phyloP scores from a whole-genome alignment of 1,140 invertebrate species.

The Belonocnema kinseyi region DNA sequence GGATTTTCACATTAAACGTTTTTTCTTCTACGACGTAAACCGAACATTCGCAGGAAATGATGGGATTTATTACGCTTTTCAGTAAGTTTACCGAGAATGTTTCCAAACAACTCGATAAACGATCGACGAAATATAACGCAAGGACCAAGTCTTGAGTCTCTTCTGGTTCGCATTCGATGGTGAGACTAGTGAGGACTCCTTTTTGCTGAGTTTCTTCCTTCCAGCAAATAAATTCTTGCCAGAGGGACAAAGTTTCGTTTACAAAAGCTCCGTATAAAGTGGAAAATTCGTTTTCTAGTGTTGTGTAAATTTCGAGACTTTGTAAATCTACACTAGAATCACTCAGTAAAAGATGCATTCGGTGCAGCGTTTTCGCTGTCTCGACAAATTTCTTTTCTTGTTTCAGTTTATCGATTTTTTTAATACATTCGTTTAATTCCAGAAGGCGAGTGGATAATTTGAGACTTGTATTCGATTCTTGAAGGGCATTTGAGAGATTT shows the following conservation, averaged over 20 bases:
- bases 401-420: conserved; percentile 72
- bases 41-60: conserved; percentile 75
- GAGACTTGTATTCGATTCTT: conserved; percentile 75
- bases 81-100: conserved; percentile 76
- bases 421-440: conserved; percentile 74
- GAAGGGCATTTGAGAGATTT: conserved; percentile 74
- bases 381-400: conserved; percentile 71
- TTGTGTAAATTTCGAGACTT: conserved; percentile 73
- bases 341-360: conserved; percentile 74
- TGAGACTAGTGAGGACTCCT: conserved; percentile 54
- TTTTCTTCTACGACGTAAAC: conserved; percentile 69
- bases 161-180: conserved; percentile 67
- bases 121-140: conserved; percentile 73
- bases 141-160: conserved; percentile 73
- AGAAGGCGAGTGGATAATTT: conserved; percentile 75
- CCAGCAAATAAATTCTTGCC: conserved; percentile 73
- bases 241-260: conserved; percentile 70
- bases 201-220: conserved; percentile 52
- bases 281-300: conserved; percentile 68
- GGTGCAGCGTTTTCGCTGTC: conserved; percentile 74
- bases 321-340: conserved; percentile 73
- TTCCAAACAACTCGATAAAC: conserved; percentile 71
- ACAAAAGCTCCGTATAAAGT: conserved; percentile 68
- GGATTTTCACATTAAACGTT: conserved; percentile 72
- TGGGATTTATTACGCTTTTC: conserved; percentile 75